These are phyloP conservation scores for Lasioglossum malachurum DNA, from an alignment of 2,888 invertebrate species.

Conservation along the genomic window DNA sequence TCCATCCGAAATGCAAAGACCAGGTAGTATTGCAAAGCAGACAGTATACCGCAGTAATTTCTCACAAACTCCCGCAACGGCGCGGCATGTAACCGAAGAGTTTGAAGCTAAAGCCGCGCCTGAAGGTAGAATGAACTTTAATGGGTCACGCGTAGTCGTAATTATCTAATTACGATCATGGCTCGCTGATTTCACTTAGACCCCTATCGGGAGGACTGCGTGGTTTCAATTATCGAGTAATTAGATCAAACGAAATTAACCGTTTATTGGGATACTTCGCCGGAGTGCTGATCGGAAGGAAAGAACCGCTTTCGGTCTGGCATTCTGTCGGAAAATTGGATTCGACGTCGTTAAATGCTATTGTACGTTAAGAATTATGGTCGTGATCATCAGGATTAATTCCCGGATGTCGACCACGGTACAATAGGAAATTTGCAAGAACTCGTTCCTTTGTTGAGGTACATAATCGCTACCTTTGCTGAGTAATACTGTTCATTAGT, in stretches of 20 bases:
- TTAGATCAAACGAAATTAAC: conserved; percentile 73
- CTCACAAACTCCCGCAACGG: neutral
- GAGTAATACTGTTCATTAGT: neutral
- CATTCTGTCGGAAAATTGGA: neutral
- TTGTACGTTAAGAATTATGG: neutral
- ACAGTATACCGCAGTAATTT: conserved; percentile 1
- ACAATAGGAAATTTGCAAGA: neutral
- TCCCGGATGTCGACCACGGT: neutral
- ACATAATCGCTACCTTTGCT: neutral
- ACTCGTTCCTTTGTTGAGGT: neutral
- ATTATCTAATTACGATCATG: conserved; percentile 49
- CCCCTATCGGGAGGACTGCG: conserved; percentile 36
- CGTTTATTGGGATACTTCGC: conserved; percentile 44
- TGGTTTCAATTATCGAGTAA: conserved; percentile 75
- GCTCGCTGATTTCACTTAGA: conserved; percentile 33
- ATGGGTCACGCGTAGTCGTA: conserved; percentile 15
- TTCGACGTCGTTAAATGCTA: neutral
- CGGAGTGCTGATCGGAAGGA: neutral
- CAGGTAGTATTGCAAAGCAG: neutral
- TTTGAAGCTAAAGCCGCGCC: neutral
- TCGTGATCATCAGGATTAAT: neutral
- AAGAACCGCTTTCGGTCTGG: neutral
- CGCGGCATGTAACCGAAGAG: neutral
- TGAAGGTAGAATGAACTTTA: conserved; percentile 25
- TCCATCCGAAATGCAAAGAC: neutral